Base-by-base conservation (phyloP, 2,797 vertebrate genomes). In the Rhynchotus rufescens region DNA sequence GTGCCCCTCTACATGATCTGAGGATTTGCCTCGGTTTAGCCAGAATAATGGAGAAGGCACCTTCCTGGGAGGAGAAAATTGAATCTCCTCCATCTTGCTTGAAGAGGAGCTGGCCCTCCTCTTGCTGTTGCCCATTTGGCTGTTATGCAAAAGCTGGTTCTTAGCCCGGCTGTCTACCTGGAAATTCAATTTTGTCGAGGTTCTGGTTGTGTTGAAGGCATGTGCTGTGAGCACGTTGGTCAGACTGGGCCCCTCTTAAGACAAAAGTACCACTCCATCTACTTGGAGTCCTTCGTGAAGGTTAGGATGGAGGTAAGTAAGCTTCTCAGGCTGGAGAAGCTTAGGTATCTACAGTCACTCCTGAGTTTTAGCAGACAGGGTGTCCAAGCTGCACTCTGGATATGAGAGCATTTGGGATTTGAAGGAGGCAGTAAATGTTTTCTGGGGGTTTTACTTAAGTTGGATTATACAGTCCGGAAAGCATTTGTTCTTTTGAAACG, bases 231-330 rank as follows among this genome's bases (percentile, higher is more conserved):
- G 51, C 52, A 54, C 10, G 9, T 15, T 54, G 28, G 15, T 17
- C 28, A 54, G 28, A 17, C 75, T 73, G 40, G 28, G 47, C 17
- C 34, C 61, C 77, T 77, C 47, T 19, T 5, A 12, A 44, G 38
- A 30, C 4, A 1, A 1, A 38, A 34, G 17, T 12, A 20, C 28
- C 13, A 6, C 10, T 51, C 23, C 9, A 20, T 34, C 23, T 60
- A 17, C 21, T 8, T 21, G 7, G 26, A 75, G n/a, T 57, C 56
- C 44, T 76, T 71, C 16, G 19, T 10, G 28, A 75, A 65, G 62
- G 5, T 32, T 85, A n/a, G 10, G 6, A 0, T 0, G 44, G 40
- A 40, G 78, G 26, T 30, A 68, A 7, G 5, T n/a, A 36, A 9
- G 1, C 30, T 69, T 67, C 67, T 67, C 49, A 23, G 16, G 7